Conservation (phyloP, 2,888 invertebrate genomes). For the Choristoneura rosaceana region DNA sequence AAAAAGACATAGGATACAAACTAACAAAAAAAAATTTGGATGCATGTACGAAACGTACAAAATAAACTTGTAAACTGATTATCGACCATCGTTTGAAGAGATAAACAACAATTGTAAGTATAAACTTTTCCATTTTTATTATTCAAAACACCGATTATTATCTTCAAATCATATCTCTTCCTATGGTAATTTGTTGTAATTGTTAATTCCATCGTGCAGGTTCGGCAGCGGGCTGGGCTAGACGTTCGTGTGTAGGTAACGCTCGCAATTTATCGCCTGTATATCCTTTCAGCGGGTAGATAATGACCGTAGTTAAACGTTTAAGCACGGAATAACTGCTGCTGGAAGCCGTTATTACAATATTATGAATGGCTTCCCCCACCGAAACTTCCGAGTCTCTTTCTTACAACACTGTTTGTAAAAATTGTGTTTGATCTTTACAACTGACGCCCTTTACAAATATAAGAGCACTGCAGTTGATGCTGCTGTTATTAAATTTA, state of each 20-base stretch:
- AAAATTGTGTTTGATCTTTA: slow-evolving; percentile 36
- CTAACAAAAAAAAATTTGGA: too few relatives aligned
- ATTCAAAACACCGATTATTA: not conserved
- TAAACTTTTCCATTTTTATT: not conserved
- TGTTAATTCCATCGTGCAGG: slow-evolving; percentile 3
- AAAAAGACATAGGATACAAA: too few relatives aligned
- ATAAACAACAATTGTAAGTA: not conserved
- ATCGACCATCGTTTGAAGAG: not conserved
- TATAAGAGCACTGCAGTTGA: not conserved
- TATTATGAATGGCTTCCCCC: slow-evolving; percentile 83
- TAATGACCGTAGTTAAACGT: slow-evolving; percentile 86
- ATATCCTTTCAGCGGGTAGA: slow-evolving; percentile 85
- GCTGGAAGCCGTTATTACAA: slow-evolving; percentile 84
- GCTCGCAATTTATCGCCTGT: slow-evolving; percentile 82
- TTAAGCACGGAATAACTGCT: slow-evolving; percentile 85
- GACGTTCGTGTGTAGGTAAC: slow-evolving; percentile 63
- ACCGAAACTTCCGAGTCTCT: slow-evolving; percentile 50
- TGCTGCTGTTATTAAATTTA: slow-evolving; percentile 24
- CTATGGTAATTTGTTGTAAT: not conserved
- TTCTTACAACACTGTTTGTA: slow-evolving; percentile 46
- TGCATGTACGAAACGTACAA: too few relatives aligned
- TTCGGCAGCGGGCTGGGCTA: slow-evolving; percentile 19
- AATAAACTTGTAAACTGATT: too few relatives aligned
- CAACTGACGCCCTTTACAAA: slow-evolving; percentile 29
- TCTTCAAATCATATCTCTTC: not conserved